These are phyloP conservation scores for Odontamblyopus lacepedii DNA, from an alignment of 2,797 vertebrate species.

Conservation along the genomic window DNA sequence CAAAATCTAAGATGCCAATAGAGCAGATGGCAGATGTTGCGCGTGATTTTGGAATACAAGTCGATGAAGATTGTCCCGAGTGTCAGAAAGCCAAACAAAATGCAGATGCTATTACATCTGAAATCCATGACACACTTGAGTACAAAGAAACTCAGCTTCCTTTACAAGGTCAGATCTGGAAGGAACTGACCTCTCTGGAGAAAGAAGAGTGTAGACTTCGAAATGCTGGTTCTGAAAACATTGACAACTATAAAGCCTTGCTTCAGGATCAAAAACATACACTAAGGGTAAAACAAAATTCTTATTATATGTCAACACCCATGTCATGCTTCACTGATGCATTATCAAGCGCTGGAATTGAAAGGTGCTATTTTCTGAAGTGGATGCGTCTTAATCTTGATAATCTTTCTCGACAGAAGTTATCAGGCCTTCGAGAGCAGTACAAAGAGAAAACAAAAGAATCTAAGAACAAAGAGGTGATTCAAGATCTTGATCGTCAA, in stretches of 20 bases:
- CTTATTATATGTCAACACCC: constrained; percentile 30
- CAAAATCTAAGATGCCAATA: constrained; percentile 25
- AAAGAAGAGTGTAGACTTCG: constrained; percentile 63
- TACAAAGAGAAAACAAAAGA: constrained; percentile 32
- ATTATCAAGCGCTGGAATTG: constrained; percentile 25
- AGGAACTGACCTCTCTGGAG: constrained; percentile 55
- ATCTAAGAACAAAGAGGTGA: background rate
- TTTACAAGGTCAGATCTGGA: constrained; percentile 65
- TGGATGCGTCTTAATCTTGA: constrained; percentile 73
- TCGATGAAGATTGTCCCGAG: constrained; percentile 66
- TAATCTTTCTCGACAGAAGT: constrained; percentile 28
- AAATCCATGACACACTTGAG: constrained; percentile 32
- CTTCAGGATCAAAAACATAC: constrained; percentile 40
- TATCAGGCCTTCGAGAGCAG: constrained; percentile 38
- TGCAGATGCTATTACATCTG: constrained; percentile 43
- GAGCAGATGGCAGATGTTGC: constrained; percentile 58
- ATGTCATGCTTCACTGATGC: constrained; percentile 58
- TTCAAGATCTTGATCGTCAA: constrained; percentile 35
- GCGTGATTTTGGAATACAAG: constrained; percentile 40
- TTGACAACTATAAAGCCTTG: constrained; percentile 40
- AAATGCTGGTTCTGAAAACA: constrained; percentile 25
- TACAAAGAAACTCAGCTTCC: constrained; percentile 62
- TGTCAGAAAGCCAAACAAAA: constrained; percentile 48
- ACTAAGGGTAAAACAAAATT: constrained; percentile 48
- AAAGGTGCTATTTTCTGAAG: constrained; percentile 68